These are phyloP conservation scores for Acanthisitta chloris DNA, from an alignment of 2,113 vertebrate genomes.

Conservation along the genomic window DNA sequence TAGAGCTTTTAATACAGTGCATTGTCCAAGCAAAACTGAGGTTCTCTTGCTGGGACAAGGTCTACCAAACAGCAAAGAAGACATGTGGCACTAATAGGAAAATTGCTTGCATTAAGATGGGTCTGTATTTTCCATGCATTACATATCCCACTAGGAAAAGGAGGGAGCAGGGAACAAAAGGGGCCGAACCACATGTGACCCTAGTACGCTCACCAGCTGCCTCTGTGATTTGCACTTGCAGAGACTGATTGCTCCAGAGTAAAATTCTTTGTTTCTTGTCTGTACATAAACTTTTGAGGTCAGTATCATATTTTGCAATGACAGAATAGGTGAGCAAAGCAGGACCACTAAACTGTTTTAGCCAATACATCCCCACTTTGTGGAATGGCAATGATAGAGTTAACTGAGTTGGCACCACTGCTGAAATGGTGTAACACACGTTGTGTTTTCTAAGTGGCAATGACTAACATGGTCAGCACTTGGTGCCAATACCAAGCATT, in stretches of 20 bases:
- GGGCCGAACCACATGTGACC: not conserved
- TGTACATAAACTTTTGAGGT: not conserved
- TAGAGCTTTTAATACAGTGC: not conserved
- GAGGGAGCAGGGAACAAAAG: not conserved
- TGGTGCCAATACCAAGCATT: slow-evolving; percentile 29
- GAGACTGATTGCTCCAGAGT: not conserved
- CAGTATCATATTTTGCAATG: not conserved
- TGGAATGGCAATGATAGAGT: not conserved
- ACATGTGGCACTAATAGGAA: not conserved
- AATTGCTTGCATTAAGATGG: not conserved
- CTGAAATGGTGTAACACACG: not conserved
- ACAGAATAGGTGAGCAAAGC: not conserved
- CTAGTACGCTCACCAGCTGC: not conserved
- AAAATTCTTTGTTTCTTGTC: not conserved
- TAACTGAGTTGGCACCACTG: not conserved
- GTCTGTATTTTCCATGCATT: not conserved
- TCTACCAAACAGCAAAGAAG: not conserved
- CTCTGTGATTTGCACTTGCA: not conserved
- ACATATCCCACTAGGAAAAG: not conserved
- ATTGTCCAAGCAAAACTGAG: not conserved
- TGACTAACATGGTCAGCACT: slow-evolving; percentile 38
- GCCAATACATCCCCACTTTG: not conserved
- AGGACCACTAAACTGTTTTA: not conserved
- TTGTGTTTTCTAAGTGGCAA: not conserved
- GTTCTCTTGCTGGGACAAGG: not conserved